Conservation (phyloP, 2,113 vertebrate species). For the Aepyceros melampus region DNA sequence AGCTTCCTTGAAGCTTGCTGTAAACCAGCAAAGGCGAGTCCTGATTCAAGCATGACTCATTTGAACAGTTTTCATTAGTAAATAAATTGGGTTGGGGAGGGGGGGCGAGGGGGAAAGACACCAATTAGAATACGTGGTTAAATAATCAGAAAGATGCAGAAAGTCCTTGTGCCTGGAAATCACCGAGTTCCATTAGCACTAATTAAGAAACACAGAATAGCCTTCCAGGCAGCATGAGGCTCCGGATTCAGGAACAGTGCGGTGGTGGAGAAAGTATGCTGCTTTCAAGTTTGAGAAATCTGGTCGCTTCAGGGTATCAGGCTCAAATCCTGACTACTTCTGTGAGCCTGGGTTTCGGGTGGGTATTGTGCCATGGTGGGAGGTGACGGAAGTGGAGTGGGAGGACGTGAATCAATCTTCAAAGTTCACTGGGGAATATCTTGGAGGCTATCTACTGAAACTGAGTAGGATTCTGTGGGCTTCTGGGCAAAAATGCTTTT, state of each 20-base stretch:
- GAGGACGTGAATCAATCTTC: background rate
- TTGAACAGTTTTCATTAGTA: constrained; percentile 12
- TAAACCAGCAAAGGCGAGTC: background rate
- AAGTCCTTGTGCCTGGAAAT: background rate
- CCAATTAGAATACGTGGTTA: background rate
- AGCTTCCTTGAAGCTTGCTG: background rate
- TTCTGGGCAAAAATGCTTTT: background rate
- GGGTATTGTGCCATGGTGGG: background rate
- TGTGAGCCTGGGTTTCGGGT: background rate
- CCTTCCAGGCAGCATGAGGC: background rate
- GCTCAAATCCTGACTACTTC: background rate
- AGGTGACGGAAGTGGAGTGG: background rate
- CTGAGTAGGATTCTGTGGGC: background rate
- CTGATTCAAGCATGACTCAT: background rate
- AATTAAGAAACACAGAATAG: constrained; percentile 14
- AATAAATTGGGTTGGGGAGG: background rate
- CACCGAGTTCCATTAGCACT: background rate
- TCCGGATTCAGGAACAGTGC: background rate
- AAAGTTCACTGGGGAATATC: background rate
- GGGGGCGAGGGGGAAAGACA: background rate
- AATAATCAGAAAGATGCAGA: constrained; percentile 18
- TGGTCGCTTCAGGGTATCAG: background rate
- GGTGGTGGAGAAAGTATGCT: background rate
- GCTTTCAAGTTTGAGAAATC: background rate
- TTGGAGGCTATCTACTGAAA: background rate